A percentile compares a stretch with the other conserved stretches of the same genome.
These are phyloP conservation scores for Pocillopora grandis DNA, from an alignment of 92 coral and sea anemone species.

Conservation along the genomic window DNA sequence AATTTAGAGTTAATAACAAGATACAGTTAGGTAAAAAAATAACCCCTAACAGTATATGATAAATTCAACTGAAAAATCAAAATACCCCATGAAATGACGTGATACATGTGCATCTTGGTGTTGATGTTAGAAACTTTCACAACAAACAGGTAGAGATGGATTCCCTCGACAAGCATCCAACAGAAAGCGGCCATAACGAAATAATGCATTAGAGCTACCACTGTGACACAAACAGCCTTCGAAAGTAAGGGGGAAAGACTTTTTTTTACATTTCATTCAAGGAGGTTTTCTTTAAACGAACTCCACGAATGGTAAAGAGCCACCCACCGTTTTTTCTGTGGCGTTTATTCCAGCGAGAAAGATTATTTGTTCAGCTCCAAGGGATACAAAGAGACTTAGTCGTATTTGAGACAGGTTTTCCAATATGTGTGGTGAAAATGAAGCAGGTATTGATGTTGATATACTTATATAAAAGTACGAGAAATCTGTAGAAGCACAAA, in stretches of 20 bases:
- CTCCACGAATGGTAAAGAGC: not conserved
- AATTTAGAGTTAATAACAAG: not conserved
- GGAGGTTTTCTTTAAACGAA: not conserved
- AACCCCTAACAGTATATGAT: not conserved
- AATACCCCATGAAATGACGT: not conserved
- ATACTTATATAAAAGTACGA: not conserved
- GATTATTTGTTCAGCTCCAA: not conserved
- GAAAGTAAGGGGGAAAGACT: not conserved
- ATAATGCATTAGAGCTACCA: not conserved
- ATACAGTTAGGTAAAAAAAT: not conserved
- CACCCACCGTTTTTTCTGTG: not conserved
- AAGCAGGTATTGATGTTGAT: not conserved
- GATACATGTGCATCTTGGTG: not conserved
- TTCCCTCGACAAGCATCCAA: conserved; percentile 4
- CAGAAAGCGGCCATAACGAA: not conserved
- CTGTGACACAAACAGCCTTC: not conserved
- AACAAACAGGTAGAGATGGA: conserved; percentile 7
- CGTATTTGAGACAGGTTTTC: not conserved
- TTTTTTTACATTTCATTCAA: not conserved
- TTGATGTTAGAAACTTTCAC: conserved; percentile 12
- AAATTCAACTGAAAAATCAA: not conserved
- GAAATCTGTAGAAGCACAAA: not conserved
- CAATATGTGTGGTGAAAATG: not conserved
- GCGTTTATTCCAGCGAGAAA: not conserved
- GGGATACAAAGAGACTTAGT: not conserved